A percentile compares a stretch with the other conserved stretches of the same genome.
phyloP scores from a whole-genome alignment of 2,888 invertebrate species.

The Agrotis puta region DNA sequence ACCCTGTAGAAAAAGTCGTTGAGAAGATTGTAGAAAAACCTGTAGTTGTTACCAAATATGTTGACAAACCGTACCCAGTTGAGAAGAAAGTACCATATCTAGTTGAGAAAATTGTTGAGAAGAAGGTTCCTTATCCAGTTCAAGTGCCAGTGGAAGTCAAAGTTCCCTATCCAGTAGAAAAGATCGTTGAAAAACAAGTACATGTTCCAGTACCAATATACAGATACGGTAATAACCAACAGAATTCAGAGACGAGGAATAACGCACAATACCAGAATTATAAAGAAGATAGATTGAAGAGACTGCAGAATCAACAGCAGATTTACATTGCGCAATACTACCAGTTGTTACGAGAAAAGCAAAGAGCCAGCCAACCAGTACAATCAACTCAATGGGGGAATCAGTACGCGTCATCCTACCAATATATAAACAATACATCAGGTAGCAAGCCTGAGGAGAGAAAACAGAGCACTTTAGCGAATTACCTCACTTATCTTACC shows the following conservation, averaged over 20 bases:
- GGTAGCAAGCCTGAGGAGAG: conserved; percentile 57
- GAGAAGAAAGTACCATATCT: conserved; percentile 86
- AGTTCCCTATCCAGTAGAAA: conserved; percentile 86
- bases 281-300: conserved; percentile 56
- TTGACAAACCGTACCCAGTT: conserved; percentile 87
- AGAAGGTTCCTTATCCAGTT: conserved; percentile 89
- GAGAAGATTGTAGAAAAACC: conserved; percentile 92
- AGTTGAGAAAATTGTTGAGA: conserved; percentile 89
- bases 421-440: conserved; percentile 78
- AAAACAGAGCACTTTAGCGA: conserved; percentile 51
- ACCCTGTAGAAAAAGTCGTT: conserved; percentile 87
- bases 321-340: conserved; percentile 60
- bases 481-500: conserved; percentile 73
- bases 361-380: conserved; percentile 42
- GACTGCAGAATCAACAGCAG: conserved; percentile 43
- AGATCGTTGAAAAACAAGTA: conserved; percentile 85
- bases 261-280: conserved; percentile 59
- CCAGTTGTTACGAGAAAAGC: conserved; percentile 60
- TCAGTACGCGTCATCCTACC: conserved; percentile 83
- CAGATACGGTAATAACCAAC: conserved; percentile 49
- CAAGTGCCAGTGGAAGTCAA: conserved; percentile 90
- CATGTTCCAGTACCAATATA: conserved; percentile 69
- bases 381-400: conserved; percentile 82
- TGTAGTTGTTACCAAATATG: conserved; percentile 85
- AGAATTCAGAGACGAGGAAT: conserved; percentile 61